These are phyloP conservation scores for Osmoderma eremita DNA, from an alignment of 2,888 invertebrate species.

Conservation along the genomic window DNA sequence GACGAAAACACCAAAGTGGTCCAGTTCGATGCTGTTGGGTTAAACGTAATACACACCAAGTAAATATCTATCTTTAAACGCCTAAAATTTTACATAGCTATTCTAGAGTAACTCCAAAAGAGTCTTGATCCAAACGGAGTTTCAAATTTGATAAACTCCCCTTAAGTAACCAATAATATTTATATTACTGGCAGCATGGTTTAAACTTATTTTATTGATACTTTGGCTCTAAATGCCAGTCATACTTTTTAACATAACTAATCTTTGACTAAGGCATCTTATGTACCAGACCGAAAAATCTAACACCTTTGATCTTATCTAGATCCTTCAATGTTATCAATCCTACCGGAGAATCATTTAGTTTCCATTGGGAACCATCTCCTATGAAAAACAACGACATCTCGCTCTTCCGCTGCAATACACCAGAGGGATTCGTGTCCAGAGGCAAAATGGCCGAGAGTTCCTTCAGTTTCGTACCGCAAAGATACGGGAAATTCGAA, in stretches of 20 bases:
- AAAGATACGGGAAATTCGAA: constrained; percentile 72
- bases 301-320: not conserved
- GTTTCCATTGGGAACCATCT: constrained; percentile 55
- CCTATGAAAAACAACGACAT: constrained; percentile 46
- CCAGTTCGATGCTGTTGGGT: constrained; percentile 74
- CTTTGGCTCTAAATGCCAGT: too few relatives aligned
- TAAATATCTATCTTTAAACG: constrained; percentile 23
- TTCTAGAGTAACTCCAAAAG: too few relatives aligned
- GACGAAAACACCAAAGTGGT: constrained; percentile 65
- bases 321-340: constrained; percentile 74
- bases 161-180: too few relatives aligned
- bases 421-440: constrained; percentile 69
- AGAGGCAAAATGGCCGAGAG: constrained; percentile 70
- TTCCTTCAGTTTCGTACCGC: constrained; percentile 73
- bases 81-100: not conserved
- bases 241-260: too few relatives aligned
- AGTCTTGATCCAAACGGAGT: too few relatives aligned
- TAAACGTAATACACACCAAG: constrained; percentile 59
- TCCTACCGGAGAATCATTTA: constrained; percentile 71
- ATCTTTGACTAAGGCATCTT: too few relatives aligned
- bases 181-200: too few relatives aligned
- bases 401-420: constrained; percentile 70
- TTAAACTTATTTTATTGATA: too few relatives aligned
- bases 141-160: too few relatives aligned
- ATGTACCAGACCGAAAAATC: not conserved